phyloP scores from a whole-genome alignment of 2,888 invertebrate species.

The Himalopsyche anomala region DNA sequence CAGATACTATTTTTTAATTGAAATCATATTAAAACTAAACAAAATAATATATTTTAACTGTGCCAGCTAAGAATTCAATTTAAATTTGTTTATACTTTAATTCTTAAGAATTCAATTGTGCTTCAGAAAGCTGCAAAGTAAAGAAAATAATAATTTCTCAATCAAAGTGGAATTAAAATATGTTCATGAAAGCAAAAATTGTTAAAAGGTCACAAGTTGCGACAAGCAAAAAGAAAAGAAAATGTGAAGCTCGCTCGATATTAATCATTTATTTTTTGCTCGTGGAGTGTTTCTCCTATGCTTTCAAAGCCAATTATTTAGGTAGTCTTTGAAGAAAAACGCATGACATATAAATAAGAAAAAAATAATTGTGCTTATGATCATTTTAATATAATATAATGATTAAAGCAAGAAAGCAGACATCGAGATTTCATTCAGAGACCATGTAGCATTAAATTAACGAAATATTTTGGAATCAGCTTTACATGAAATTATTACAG shows the following conservation, averaged over 20 bases:
- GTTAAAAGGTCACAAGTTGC: background rate
- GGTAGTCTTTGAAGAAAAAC: background rate
- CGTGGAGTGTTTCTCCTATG: background rate
- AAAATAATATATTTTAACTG: no score
- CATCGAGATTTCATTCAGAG: no score
- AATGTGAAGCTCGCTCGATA: background rate
- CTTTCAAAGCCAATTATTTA: background rate
- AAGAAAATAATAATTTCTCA: background rate
- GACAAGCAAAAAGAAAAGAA: background rate
- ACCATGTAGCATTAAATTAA: no score
- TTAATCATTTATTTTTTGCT: background rate
- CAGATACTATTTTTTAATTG: no score
- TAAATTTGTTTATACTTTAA: background rate
- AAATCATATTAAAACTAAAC: no score
- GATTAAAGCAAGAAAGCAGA: no score
- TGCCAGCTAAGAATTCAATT: no score
- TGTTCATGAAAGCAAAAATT: background rate
- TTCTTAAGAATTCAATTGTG: background rate
- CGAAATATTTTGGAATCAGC: no score
- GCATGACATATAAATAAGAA: background rate
- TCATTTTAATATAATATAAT: no score
- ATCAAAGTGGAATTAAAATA: slow-evolving; percentile 16
- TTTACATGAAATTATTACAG: no score
- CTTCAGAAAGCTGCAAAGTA: background rate
- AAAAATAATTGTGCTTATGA: background rate